Evolutionary conservation across 2,888 invertebrate species (phyloP), one percentile per base, ranked within the genome.

Genomic region (Ophion slaviceki): DNA sequence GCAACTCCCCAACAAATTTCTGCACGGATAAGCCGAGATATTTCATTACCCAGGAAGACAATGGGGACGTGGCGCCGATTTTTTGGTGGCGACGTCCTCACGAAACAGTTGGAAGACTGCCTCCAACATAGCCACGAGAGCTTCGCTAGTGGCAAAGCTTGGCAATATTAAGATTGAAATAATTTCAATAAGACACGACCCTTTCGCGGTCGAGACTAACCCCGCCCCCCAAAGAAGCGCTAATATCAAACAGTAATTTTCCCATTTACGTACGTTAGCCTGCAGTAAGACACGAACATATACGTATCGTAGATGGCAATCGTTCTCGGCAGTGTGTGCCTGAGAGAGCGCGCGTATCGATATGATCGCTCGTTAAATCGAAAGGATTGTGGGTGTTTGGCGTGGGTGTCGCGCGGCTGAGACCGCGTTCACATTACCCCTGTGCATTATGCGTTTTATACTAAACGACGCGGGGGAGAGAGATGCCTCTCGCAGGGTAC

Each of bases 341-440:
- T 40, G 57, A 75, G 20, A 68, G 59, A 59, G 59, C 47, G 14
- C 61, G 79, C 71, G 77, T 81, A 86, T 86, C 86, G 84, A 86
- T 86, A 86, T 86, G 84, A 86, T 84, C 86, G 86, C 81, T 86
- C 86, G 86, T 86, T 86, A 86, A 86, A 84, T 84, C 71, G 86
- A 84, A 79, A 79, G 86, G 81, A 84, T 84, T 86, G 86, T 86
- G 86, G 86, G 86, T 86, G 86, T 86, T 61, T 70, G 75, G 78
- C 84, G 84, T 84, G 83, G 86, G 86, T 84, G 83, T 78, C 84
- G 75, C 75, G 76, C 75, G 80, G 47, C 61, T 68, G 81, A 64
- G 74, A 81, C 28, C 84, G 75, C 86, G 68, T 78, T 81, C 71
- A 75, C 84, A 84, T 79, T 61, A 75, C 61, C 74, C 68, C 66